These are phyloP conservation scores for Stenurella melanura DNA, from an alignment of 2,888 invertebrate species.

Conservation along the genomic window DNA sequence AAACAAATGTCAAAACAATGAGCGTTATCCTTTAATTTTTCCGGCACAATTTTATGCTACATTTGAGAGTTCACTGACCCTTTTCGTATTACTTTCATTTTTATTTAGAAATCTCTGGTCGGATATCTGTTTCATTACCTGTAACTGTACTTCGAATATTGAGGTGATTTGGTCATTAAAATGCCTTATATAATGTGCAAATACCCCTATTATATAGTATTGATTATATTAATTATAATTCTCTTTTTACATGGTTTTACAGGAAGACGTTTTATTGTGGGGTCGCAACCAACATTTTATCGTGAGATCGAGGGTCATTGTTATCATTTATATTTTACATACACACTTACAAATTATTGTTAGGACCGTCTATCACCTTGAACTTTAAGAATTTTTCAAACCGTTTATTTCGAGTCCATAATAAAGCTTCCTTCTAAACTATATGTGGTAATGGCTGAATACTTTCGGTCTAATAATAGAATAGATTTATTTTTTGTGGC, in stretches of 20 bases:
- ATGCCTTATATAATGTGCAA: neutral
- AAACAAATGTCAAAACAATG: neutral
- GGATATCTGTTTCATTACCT: slow-evolving; percentile 22
- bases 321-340: too few relatives aligned
- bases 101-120: slow-evolving; percentile 21
- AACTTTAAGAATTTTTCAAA: neutral
- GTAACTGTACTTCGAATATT: neutral
- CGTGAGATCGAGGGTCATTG: too few relatives aligned
- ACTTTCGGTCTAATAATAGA: neutral
- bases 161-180: neutral
- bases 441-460: neutral
- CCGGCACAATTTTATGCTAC: neutral
- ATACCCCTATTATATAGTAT: neutral
- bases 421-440: neutral
- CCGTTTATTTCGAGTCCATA: neutral
- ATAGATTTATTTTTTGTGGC: neutral
- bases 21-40: neutral
- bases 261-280: too few relatives aligned
- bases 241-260: too few relatives aligned
- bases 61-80: slow-evolving; percentile 20
- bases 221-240: too few relatives aligned
- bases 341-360: too few relatives aligned
- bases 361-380: too few relatives aligned
- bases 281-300: too few relatives aligned
- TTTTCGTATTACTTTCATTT: slow-evolving; percentile 27